Conservation (phyloP, 2,113 vertebrate genomes). For the Oryzias celebensis region DNA sequence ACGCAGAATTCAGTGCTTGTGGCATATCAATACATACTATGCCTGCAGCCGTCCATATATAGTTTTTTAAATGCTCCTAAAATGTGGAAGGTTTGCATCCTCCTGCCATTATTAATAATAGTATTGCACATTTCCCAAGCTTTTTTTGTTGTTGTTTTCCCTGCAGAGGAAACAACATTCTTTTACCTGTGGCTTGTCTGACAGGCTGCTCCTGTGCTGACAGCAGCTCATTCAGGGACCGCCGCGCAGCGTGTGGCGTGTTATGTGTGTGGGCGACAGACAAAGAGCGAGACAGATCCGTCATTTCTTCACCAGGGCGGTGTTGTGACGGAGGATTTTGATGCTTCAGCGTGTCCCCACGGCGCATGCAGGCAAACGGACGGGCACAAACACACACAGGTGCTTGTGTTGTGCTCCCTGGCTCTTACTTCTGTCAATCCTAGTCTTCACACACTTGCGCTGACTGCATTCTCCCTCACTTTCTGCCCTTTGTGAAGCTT, state of each 20-base stretch:
- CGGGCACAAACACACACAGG: slow-evolving; percentile 25
- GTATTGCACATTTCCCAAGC: slow-evolving; percentile 61
- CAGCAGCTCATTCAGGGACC: slow-evolving; percentile 51
- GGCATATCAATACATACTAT: background rate
- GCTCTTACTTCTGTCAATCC: slow-evolving; percentile 46
- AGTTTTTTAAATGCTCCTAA: slow-evolving; percentile 3
- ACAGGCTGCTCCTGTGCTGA: slow-evolving; percentile 61
- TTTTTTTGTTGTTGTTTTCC: slow-evolving; percentile 19
- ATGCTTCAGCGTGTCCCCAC: slow-evolving; percentile 31
- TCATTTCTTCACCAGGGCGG: slow-evolving; percentile 53
- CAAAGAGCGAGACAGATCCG: slow-evolving; percentile 50
- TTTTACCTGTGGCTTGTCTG: slow-evolving; percentile 69
- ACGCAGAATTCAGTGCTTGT: background rate
- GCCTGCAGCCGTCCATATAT: no score
- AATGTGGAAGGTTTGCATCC: slow-evolving; percentile 41
- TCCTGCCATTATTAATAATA: slow-evolving; percentile 65
- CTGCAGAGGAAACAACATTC: slow-evolving; percentile 58
- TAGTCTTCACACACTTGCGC: slow-evolving; percentile 22
- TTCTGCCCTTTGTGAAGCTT: slow-evolving; percentile 6
- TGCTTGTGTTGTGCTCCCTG: slow-evolving; percentile 9
- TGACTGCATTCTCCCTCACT: slow-evolving; percentile 11
- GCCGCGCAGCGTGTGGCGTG: slow-evolving; percentile 21
- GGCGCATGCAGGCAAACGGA: slow-evolving; percentile 21
- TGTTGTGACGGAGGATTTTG: slow-evolving; percentile 49
- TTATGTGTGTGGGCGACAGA: slow-evolving; percentile 32